These are phyloP conservation scores for Gadopsis marmoratus DNA, from an alignment of 2,797 vertebrate species.

Conservation along the genomic window DNA sequence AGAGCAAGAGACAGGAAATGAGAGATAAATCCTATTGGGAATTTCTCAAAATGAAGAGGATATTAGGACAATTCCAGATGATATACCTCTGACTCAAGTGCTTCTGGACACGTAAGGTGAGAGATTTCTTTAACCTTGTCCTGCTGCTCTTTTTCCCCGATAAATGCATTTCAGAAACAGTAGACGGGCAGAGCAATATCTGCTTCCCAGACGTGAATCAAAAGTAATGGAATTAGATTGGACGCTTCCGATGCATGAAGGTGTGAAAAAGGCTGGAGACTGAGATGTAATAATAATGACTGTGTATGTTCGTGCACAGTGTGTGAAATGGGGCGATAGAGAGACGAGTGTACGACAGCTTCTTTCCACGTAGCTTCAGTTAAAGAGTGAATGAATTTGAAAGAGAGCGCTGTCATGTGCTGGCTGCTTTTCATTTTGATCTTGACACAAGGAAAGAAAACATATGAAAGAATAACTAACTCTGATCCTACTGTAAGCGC, in stretches of 20 bases:
- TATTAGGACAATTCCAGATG: slow-evolving; percentile 32
- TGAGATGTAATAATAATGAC: slow-evolving; percentile 51
- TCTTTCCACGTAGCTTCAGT: slow-evolving; percentile 20
- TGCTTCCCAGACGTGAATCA: slow-evolving; percentile 44
- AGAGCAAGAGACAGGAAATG: slow-evolving; percentile 32
- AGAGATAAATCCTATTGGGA: slow-evolving; percentile 26
- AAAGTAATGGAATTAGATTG: slow-evolving; percentile 68
- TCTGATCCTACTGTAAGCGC: slow-evolving; percentile 23
- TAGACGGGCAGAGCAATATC: slow-evolving; percentile 58
- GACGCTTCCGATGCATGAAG: slow-evolving; percentile 52
- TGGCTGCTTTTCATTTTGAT: slow-evolving; percentile 56
- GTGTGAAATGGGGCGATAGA: slow-evolving; percentile 30
- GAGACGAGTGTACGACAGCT: background rate
- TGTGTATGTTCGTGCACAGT: slow-evolving; percentile 35
- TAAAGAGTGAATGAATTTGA: slow-evolving; percentile 47
- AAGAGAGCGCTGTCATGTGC: slow-evolving; percentile 25
- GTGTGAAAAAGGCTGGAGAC: slow-evolving; percentile 30
- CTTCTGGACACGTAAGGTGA: slow-evolving; percentile 47
- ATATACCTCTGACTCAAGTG: slow-evolving; percentile 38
- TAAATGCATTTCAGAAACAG: slow-evolving; percentile 63
- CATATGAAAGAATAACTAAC: slow-evolving; percentile 40
- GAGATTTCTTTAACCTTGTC: slow-evolving; percentile 67
- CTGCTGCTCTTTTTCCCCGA: slow-evolving; percentile 23
- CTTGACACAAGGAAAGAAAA: slow-evolving; percentile 48
- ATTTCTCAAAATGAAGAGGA: slow-evolving; percentile 55